Percentiles rank a stretch among this genome's conserved stretches.
Conservation (phyloP, 2,113 vertebrate species). For the Bubo scandiacus region DNA sequence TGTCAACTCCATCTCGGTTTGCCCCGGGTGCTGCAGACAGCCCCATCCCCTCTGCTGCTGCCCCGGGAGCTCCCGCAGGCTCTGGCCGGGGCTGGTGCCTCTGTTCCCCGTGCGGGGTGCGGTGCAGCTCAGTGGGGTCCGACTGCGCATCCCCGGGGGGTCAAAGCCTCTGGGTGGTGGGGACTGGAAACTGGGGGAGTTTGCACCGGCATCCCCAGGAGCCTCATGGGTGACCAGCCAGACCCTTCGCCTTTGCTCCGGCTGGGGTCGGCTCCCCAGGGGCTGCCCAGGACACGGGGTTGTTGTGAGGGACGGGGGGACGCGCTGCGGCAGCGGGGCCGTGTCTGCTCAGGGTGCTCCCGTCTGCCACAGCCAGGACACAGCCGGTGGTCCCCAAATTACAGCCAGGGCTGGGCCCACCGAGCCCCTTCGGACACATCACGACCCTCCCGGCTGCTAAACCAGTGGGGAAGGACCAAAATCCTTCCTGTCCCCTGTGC, state of each 20-base stretch:
- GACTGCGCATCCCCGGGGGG: rapidly evolving
- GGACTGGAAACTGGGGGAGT: background rate
- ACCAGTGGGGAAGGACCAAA: rapidly evolving
- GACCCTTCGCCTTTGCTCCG: background rate
- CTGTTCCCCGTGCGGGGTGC: rapidly evolving
- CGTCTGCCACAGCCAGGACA: background rate
- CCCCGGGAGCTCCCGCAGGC: rapidly evolving
- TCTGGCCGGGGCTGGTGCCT: background rate
- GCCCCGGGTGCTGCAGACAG: background rate
- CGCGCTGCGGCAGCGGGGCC: background rate
- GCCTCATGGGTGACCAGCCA: background rate
- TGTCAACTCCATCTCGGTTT: rapidly evolving
- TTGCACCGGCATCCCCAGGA: background rate
- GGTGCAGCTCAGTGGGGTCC: background rate
- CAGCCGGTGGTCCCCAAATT: background rate
- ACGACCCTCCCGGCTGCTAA: background rate
- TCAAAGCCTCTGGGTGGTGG: background rate
- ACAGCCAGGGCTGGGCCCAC: rapidly evolving
- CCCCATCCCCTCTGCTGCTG: background rate
- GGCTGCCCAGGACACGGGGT: background rate
- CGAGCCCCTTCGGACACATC: background rate
- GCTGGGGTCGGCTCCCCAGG: background rate
- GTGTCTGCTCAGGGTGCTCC: background rate
- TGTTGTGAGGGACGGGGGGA: no score
- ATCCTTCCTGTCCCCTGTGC: background rate